phyloP scores from a whole-genome alignment of 2,113 vertebrate species.

The Heptranchias perlo region DNA sequence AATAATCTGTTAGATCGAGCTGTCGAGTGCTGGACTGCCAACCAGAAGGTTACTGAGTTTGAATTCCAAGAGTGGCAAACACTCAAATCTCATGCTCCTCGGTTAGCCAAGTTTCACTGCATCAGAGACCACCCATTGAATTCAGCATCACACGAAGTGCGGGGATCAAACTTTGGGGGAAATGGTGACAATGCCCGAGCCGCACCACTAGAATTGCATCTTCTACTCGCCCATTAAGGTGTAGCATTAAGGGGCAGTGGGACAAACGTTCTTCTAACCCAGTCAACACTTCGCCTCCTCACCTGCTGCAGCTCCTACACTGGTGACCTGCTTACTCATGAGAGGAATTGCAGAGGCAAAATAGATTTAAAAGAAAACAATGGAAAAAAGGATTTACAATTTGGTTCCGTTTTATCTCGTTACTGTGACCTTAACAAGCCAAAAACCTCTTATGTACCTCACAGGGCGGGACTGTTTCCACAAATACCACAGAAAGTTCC shows the following conservation, averaged over 20 bases:
- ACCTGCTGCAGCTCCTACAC: not conserved
- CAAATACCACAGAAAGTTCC: constrained; percentile 29
- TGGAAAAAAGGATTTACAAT: constrained; percentile 27
- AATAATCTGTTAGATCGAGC: too few relatives aligned
- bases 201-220: not conserved
- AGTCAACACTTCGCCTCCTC: not conserved
- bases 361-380: constrained; percentile 10
- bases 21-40: not conserved
- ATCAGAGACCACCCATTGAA: not conserved
- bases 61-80: not conserved
- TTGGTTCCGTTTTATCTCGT: not conserved
- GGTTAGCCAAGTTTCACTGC: not conserved
- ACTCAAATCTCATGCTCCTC: not conserved
- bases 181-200: not conserved
- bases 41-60: not conserved
- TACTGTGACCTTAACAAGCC: constrained; percentile 19
- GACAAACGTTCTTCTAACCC: not conserved
- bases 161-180: not conserved
- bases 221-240: not conserved
- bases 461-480: constrained; percentile 19
- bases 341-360: too few relatives aligned
- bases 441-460: not conserved
- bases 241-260: not conserved
- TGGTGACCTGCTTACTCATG: not conserved
- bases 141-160: not conserved